Evolutionary conservation across 2,888 invertebrate species (phyloP).

Genomic region (Volucella inflata): DNA sequence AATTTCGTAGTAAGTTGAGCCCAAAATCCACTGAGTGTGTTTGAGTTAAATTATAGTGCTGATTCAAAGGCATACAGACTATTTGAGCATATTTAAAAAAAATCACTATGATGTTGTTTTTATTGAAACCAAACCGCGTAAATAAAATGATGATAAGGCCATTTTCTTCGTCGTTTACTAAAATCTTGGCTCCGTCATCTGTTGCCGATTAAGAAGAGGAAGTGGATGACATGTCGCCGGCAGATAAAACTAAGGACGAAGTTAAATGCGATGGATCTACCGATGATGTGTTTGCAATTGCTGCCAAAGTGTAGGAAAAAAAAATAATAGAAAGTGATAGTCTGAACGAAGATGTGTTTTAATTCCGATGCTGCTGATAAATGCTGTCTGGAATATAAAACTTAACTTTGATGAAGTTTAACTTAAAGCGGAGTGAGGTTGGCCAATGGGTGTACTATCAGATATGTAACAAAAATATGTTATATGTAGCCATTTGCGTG

Average conservation of each 20-base stretch:
- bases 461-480: no score
- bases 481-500: no score
- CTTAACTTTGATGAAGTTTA: not conserved
- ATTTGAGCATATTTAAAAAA: not conserved
- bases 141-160: not conserved
- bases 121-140: not conserved
- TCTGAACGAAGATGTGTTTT: no score
- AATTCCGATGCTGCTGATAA: not conserved
- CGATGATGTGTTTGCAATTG: no score
- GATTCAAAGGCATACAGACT: not conserved
- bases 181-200: no score
- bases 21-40: conserved; percentile 9
- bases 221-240: no score
- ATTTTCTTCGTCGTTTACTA: not conserved
- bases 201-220: no score
- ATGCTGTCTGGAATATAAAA: not conserved
- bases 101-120: conserved; percentile 11
- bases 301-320: not conserved
- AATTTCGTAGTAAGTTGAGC: conserved; percentile 2
- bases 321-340: not conserved
- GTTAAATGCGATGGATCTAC: no score
- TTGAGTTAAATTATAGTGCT: not conserved
- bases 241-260: no score
- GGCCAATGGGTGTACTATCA: no score
- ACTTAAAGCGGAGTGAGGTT: not conserved